Percentiles rank a stretch among this genome's conserved stretches.
Evolutionary conservation across 1,140 invertebrate species (phyloP).

Genomic region (Apocrypta bakeri): DNA sequence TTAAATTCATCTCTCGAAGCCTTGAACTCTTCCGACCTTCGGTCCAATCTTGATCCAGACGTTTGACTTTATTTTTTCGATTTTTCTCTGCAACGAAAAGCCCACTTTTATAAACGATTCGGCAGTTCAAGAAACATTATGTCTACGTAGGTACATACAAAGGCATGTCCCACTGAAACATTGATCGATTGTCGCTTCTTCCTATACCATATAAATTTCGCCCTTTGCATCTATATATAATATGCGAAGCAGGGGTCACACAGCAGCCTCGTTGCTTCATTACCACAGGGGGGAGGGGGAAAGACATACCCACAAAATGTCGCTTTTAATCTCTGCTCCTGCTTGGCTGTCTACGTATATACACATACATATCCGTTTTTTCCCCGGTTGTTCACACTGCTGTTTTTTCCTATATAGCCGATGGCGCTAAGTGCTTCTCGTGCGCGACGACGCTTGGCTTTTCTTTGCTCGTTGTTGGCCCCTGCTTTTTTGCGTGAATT

Average conservation of each 20-base stretch:
- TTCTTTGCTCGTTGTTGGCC: background rate
- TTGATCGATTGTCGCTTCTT: slow-evolving; percentile 22
- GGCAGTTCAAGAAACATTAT: background rate
- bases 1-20: background rate
- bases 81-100: background rate
- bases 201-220: background rate
- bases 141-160: background rate
- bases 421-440: slow-evolving; percentile 14
- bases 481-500: background rate
- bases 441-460: background rate
- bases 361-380: background rate
- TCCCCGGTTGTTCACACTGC: background rate
- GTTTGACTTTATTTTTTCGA: background rate
- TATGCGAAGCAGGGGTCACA: slow-evolving; percentile 7
- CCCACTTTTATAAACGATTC: background rate
- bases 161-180: background rate
- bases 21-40: background rate
- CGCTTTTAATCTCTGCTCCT: slow-evolving; percentile 11
- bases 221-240: background rate
- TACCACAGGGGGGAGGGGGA: background rate
- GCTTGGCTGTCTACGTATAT: background rate
- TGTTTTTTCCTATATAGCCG: background rate
- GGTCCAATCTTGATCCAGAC: background rate
- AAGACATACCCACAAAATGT: background rate
- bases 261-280: background rate